Conservation (phyloP, 2,113 vertebrate genomes). For the Platysteira castanea region DNA sequence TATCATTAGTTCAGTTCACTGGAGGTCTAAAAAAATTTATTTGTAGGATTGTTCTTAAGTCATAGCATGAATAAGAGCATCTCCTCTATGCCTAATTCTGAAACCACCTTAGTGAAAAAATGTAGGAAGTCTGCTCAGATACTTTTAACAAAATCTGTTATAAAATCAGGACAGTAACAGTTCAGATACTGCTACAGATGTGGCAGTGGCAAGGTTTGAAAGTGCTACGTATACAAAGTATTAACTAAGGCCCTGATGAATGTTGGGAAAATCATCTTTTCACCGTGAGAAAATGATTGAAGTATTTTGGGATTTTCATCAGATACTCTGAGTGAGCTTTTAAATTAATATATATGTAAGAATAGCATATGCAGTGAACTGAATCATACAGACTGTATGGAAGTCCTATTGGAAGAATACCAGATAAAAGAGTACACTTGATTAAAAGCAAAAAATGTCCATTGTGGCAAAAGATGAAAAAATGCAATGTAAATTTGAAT, state of each 20-base stretch:
- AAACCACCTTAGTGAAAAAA: neutral
- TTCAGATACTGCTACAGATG: neutral
- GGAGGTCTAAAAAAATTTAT: neutral
- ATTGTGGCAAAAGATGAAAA: neutral
- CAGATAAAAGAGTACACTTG: neutral
- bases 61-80: neutral
- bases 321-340: neutral
- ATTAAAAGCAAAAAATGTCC: neutral
- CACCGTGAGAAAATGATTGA: neutral
- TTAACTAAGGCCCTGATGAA: neutral
- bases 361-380: neutral
- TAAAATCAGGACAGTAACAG: neutral
- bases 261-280: neutral
- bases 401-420: neutral
- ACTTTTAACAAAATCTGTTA: neutral
- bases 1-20: neutral
- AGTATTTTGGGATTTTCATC: neutral
- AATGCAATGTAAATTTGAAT: slow-evolving; percentile 24
- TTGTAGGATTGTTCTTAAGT: neutral
- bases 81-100: neutral
- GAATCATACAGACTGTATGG: neutral
- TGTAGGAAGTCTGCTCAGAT: neutral
- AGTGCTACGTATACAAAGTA: fast-evolving
- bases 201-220: neutral
- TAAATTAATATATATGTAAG: neutral